A percentile compares a stretch with the other conserved stretches of the same genome.
These are phyloP conservation scores for Zosterops japonicus DNA, from an alignment of 2,113 vertebrate genomes.

Conservation along the genomic window DNA sequence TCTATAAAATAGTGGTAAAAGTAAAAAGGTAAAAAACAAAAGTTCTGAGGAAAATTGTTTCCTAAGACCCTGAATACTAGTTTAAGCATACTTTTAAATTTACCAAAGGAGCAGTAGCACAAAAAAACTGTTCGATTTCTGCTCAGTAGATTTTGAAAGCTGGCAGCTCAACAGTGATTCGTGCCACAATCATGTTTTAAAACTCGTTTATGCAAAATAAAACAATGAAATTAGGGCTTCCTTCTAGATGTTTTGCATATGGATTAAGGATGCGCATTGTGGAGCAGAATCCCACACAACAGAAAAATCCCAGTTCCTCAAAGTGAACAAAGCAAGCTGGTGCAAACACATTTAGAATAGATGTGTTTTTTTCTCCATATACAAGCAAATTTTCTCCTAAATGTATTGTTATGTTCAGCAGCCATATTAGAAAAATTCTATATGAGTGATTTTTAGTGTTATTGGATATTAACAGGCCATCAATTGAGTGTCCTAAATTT, in stretches of 20 bases:
- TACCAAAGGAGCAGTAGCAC: constrained; percentile 3
- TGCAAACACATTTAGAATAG: neutral
- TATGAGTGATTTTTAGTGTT: neutral
- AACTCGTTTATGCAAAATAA: neutral
- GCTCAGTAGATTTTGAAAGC: neutral
- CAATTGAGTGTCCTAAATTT: neutral
- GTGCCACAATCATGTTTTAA: neutral
- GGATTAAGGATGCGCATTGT: neutral
- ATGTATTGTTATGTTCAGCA: neutral
- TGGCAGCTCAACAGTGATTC: constrained; percentile 7
- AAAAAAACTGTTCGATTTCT: constrained; percentile 38
- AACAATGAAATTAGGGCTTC: neutral
- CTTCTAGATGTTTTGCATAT: neutral
- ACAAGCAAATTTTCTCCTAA: neutral
- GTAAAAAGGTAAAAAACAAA: neutral
- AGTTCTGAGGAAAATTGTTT: constrained; percentile 27
- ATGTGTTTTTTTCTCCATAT: neutral
- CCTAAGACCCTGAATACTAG: constrained; percentile 19
- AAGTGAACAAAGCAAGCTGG: neutral
- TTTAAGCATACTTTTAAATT: constrained; percentile 48
- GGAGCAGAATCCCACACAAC: neutral
- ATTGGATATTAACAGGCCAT: neutral
- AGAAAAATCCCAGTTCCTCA: neutral
- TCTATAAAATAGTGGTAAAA: neutral
- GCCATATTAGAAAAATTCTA: neutral